Evolutionary conservation across 2,113 vertebrate species (phyloP).

Genomic region (Atrichornis clamosus): DNA sequence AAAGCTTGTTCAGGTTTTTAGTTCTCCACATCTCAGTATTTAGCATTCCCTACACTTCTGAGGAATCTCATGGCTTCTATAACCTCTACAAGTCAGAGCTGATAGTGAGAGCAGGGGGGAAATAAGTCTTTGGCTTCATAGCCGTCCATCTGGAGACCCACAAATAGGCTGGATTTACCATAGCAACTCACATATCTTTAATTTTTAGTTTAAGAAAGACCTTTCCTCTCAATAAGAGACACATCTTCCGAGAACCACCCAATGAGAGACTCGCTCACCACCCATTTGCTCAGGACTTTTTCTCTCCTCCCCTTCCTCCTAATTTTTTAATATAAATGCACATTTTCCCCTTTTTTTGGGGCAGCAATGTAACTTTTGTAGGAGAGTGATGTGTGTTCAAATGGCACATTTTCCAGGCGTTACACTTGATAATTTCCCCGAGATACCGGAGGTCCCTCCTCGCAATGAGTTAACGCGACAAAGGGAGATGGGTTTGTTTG

Average conservation of each 20-base stretch:
- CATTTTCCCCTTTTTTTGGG: constrained; percentile 64
- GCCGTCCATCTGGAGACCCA: background rate
- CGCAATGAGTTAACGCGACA: constrained; percentile 66
- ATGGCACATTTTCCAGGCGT: constrained; percentile 72
- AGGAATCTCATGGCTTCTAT: background rate
- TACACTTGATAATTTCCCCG: constrained; percentile 75
- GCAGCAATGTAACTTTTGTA: constrained; percentile 76
- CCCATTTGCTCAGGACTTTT: constrained; percentile 56
- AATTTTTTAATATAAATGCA: constrained; percentile 85
- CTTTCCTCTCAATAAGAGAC: constrained; percentile 29
- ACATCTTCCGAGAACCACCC: background rate
- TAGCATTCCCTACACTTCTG: background rate
- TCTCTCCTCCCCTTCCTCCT: constrained; percentile 36
- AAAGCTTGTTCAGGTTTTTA: background rate
- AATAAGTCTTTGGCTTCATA: background rate
- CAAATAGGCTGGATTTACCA: background rate
- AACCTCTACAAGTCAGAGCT: background rate
- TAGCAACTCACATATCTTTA: background rate
- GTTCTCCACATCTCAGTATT: background rate
- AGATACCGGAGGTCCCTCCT: constrained; percentile 70
- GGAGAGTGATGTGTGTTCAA: constrained; percentile 65
- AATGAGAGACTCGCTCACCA: background rate
- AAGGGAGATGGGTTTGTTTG: constrained; percentile 68
- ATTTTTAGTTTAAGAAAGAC: constrained; percentile 44
- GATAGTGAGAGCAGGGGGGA: background rate